Evolutionary conservation across 2,113 vertebrate genomes (phyloP).

Genomic region (Mionectes macconnelli): DNA sequence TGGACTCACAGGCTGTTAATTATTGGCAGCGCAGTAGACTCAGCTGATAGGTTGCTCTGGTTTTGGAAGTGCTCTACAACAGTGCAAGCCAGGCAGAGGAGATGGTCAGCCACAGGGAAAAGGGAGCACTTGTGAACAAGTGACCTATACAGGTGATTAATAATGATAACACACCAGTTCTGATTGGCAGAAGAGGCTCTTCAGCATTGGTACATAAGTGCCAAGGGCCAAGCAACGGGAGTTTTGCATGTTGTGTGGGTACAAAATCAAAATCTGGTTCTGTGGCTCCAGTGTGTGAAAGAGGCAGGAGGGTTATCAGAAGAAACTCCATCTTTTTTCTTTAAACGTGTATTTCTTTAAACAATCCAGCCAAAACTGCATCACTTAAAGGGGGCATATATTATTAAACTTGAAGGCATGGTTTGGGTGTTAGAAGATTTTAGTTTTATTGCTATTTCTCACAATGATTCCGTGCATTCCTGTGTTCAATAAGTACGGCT

Average conservation of each 20-base stretch:
- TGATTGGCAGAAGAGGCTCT: not conserved
- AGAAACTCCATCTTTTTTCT: not conserved
- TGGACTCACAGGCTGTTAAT: not conserved
- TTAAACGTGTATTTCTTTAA: not conserved
- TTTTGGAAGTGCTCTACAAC: not conserved
- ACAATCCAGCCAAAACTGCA: not conserved
- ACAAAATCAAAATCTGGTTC: not conserved
- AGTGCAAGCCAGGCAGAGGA: not conserved
- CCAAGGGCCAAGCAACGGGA: not conserved
- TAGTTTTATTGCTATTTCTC: not conserved
- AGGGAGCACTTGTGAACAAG: not conserved
- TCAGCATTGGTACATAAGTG: rapidly evolving
- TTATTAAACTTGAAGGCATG: not conserved
- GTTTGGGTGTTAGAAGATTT: not conserved
- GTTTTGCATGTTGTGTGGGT: not conserved
- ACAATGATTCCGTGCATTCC: not conserved
- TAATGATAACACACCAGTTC: not conserved
- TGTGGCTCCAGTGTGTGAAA: not conserved
- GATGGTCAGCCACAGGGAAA: not conserved
- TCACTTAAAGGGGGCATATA: not conserved
- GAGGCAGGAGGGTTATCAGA: not conserved
- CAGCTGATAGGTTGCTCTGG: not conserved
- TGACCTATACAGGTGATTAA: not conserved
- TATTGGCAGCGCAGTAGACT: not conserved
- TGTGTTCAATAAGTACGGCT: not conserved